Conservation (phyloP, 2,113 vertebrate genomes). For the Pterophyllum scalare region DNA sequence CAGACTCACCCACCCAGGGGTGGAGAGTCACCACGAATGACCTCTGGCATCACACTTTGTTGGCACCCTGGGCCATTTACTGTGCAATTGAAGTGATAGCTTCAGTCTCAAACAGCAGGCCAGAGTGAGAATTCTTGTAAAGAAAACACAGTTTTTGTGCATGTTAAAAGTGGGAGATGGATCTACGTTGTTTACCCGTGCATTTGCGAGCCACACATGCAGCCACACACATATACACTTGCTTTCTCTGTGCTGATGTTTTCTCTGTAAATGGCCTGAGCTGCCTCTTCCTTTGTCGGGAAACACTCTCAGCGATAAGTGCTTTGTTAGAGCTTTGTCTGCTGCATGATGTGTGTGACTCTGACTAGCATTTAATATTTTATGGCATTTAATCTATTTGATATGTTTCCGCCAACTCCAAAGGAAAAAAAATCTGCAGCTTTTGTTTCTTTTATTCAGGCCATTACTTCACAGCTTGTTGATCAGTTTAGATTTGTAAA, state of each 20-base stretch:
- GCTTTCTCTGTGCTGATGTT: constrained; percentile 63
- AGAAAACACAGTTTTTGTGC: constrained; percentile 12
- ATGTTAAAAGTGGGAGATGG: constrained; percentile 34
- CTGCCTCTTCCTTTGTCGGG: constrained; percentile 73
- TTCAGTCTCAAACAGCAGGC: constrained; percentile 4
- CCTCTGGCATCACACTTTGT: constrained; percentile 28
- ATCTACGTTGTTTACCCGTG: constrained; percentile 42
- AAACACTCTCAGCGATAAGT: constrained; percentile 78
- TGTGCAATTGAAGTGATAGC: constrained; percentile 19
- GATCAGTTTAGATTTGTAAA: constrained; percentile 71
- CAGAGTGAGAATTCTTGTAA: constrained; percentile 64
- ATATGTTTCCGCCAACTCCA: constrained; percentile 69
- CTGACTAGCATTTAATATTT: constrained; percentile 79
- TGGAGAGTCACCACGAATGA: constrained; percentile 31
- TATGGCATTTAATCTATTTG: constrained; percentile 80
- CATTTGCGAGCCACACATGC: background rate
- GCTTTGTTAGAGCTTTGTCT: constrained; percentile 66
- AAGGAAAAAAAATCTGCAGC: constrained; percentile 47
- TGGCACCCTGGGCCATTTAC: constrained; percentile 30
- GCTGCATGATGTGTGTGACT: constrained; percentile 66
- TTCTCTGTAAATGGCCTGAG: constrained; percentile 70
- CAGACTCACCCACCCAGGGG: constrained; percentile 23
- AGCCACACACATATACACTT: background rate
- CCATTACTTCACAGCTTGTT: constrained; percentile 72
- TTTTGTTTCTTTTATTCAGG: constrained; percentile 65